Percentiles rank a stretch among this genome's conserved stretches.
phyloP scores from a whole-genome alignment of 92 coral and sea anemone species.

The Heteractis magnifica region DNA sequence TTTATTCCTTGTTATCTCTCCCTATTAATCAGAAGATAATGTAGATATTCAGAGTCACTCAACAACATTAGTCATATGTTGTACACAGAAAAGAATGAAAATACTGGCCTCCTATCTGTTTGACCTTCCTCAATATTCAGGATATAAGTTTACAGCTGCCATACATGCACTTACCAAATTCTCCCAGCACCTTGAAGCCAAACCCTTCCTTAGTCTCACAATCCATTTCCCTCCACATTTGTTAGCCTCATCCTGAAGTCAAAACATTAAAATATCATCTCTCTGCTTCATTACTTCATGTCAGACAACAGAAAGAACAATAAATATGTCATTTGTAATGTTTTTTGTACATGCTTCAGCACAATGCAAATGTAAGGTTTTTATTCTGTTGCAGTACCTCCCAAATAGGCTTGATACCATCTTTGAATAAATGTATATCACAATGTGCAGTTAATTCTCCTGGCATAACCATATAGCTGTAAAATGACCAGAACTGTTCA shows the following conservation, averaged over 20 bases:
- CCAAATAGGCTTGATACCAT: slow-evolving; percentile 99
- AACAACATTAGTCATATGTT: too few species aligned
- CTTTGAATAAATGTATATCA: slow-evolving; percentile 96
- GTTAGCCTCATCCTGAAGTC: slow-evolving; percentile 89
- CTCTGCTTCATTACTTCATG: too few species aligned
- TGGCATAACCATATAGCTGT: slow-evolving; percentile 87
- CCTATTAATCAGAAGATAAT: not conserved
- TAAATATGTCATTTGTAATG: too few species aligned
- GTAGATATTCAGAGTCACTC: not conserved
- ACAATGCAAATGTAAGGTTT: not conserved
- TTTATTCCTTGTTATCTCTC: not conserved
- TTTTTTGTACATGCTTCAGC: not conserved
- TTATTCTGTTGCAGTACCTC: slow-evolving; percentile 54
- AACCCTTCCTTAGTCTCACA: slow-evolving; percentile 91
- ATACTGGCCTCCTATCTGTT: not conserved
- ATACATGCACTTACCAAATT: slow-evolving; percentile 69
- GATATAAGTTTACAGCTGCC: not conserved
- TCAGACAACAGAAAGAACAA: too few species aligned
- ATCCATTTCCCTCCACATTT: slow-evolving; percentile 98
- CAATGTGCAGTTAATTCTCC: slow-evolving; percentile 96
- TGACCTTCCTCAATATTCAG: not conserved
- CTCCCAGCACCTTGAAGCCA: slow-evolving; percentile 99
- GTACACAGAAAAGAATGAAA: too few species aligned
- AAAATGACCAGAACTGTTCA: slow-evolving; percentile 95
- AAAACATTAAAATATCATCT: not conserved